These are phyloP conservation scores for Troides oblongomaculatus DNA, from an alignment of 2,888 invertebrate genomes.

Conservation along the genomic window DNA sequence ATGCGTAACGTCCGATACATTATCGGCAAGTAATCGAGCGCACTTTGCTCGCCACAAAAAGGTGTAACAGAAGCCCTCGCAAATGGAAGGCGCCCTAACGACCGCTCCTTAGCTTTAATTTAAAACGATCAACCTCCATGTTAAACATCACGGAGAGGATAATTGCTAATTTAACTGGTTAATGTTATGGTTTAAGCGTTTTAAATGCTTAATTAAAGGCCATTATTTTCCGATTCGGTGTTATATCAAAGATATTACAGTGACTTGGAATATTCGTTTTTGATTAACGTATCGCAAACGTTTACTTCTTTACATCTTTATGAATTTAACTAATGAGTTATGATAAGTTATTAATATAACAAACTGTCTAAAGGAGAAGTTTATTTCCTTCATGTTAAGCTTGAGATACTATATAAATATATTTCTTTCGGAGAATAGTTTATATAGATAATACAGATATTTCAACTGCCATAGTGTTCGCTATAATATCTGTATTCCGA, in stretches of 20 bases:
- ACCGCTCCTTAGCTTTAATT: slow-evolving; percentile 66
- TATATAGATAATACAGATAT: too few species aligned
- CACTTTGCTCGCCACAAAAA: slow-evolving; percentile 60
- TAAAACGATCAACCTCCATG: slow-evolving; percentile 51
- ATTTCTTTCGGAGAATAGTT: too few species aligned
- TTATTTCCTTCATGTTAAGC: too few species aligned
- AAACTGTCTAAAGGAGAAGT: too few species aligned
- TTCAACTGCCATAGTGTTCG: too few species aligned
- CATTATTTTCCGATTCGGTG: neutral
- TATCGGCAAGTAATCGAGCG: slow-evolving; percentile 66
- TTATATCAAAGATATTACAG: neutral
- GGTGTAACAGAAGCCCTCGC: slow-evolving; percentile 72
- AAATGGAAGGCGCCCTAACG: slow-evolving; percentile 63
- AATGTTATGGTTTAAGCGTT: slow-evolving; percentile 18
- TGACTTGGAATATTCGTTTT: too few species aligned
- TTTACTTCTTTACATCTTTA: too few species aligned
- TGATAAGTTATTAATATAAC: too few species aligned
- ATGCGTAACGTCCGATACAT: slow-evolving; percentile 62
- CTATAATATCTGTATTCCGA: too few species aligned
- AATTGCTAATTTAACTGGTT: slow-evolving; percentile 59
- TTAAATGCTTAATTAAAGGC: slow-evolving; percentile 13
- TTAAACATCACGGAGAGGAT: slow-evolving; percentile 48
- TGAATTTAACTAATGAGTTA: too few species aligned
- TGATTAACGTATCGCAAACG: too few species aligned
- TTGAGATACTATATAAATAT: too few species aligned